These are phyloP conservation scores for Brachypodius melanocephalos DNA, from an alignment of 2,113 vertebrate species.

Conservation along the genomic window DNA sequence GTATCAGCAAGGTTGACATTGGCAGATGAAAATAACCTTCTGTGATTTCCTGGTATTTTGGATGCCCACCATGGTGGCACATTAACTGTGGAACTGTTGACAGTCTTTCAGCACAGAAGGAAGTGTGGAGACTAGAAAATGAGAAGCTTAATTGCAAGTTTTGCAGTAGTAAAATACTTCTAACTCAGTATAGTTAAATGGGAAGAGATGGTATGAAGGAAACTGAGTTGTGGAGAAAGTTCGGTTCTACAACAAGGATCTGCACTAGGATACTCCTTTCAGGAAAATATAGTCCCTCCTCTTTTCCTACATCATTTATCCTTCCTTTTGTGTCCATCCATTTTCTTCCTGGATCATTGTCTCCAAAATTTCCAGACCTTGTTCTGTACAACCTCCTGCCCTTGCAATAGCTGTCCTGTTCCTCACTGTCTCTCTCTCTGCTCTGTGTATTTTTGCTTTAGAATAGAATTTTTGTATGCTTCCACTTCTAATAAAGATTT, in stretches of 20 bases:
- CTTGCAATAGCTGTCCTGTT: background rate
- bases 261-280: background rate
- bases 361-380: background rate
- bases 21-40: background rate
- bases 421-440: background rate
- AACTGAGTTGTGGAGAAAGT: background rate
- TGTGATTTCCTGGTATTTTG: background rate
- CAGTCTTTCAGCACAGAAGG: background rate
- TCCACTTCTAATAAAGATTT: background rate
- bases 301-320: background rate
- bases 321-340: background rate
- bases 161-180: background rate
- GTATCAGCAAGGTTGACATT: background rate
- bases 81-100: background rate
- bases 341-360: background rate
- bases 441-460: background rate
- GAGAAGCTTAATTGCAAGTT: background rate
- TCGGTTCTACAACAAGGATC: background rate
- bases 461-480: background rate
- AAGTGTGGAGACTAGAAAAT: background rate
- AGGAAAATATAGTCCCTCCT: background rate
- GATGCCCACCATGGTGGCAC: rapidly evolving
- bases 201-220: background rate
- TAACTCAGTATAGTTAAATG: background rate
- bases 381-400: background rate